Evolutionary conservation across 2,113 vertebrate species (phyloP).

Genomic region (Urocolius indicus): DNA sequence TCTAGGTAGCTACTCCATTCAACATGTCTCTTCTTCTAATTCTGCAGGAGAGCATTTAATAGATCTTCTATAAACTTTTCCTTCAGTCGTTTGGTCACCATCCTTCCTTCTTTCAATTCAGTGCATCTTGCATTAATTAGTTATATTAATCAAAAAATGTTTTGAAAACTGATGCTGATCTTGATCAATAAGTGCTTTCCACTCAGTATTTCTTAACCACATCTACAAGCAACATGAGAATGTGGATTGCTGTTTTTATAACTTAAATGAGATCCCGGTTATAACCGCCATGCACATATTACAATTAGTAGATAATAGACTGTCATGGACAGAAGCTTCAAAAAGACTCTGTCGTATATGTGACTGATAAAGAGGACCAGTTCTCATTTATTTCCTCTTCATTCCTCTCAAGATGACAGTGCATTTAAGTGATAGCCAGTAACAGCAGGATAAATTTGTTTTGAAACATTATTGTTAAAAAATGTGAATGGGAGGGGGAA

Average conservation of each 20-base stretch:
- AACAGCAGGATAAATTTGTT: not conserved
- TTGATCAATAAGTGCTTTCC: not conserved
- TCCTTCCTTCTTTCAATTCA: not conserved
- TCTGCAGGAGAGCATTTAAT: not conserved
- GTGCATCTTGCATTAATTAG: not conserved
- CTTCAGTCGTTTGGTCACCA: not conserved
- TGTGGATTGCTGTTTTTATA: not conserved
- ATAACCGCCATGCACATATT: not conserved
- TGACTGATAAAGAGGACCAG: not conserved
- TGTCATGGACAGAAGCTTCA: not conserved
- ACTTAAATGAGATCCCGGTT: not conserved
- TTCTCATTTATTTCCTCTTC: not conserved
- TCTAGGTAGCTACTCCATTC: not conserved
- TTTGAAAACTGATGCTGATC: not conserved
- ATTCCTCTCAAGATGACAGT: not conserved
- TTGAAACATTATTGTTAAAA: not conserved
- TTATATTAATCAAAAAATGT: not conserved
- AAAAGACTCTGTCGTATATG: not conserved
- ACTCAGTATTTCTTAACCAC: not conserved
- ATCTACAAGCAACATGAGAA: not conserved
- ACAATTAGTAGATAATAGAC: not conserved
- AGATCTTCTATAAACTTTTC: not conserved
- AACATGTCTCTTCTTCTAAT: not conserved
- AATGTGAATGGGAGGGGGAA: not conserved
- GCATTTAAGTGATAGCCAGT: not conserved